Percentiles rank a stretch among this genome's conserved stretches.
These are phyloP conservation scores for Agelastica alni DNA, from an alignment of 2,888 invertebrate species.

Conservation along the genomic window DNA sequence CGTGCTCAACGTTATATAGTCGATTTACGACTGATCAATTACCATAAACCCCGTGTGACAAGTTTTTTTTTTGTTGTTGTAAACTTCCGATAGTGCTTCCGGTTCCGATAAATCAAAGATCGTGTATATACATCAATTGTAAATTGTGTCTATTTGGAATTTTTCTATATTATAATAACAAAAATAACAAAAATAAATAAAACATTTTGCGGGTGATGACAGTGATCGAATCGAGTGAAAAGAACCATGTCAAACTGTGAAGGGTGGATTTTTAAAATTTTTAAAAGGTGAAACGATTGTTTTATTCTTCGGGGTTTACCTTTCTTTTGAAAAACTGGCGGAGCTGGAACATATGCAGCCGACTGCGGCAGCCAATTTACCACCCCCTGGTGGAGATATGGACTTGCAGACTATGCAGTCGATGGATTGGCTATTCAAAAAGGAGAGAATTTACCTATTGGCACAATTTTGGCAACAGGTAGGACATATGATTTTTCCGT, in stretches of 20 bases:
- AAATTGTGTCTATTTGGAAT: conserved; percentile 1
- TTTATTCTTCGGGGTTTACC: conserved; percentile 3
- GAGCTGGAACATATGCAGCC: conserved; percentile 71
- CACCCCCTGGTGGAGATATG: conserved; percentile 76
- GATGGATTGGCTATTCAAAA: conserved; percentile 96
- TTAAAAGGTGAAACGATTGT: conserved; percentile 24
- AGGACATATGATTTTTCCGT: conserved; percentile 42
- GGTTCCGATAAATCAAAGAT: conserved; percentile 23
- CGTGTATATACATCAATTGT: conserved; percentile 5
- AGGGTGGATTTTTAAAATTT: conserved; percentile 18
- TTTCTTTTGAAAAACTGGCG: conserved; percentile 46
- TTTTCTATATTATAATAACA: neutral
- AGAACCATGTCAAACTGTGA: conserved; percentile 23
- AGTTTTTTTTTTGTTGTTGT: conserved; percentile 21
- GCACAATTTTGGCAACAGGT: conserved; percentile 98
- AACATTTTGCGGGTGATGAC: conserved; percentile 19
- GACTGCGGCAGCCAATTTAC: conserved; percentile 65
- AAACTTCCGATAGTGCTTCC: conserved; percentile 36
- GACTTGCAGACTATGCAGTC: conserved; percentile 94
- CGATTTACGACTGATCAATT: conserved; percentile 27
- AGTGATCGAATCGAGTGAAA: conserved; percentile 23
- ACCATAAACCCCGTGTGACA: conserved; percentile 28
- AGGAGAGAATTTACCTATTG: conserved; percentile 90
- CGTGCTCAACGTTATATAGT: conserved; percentile 48
- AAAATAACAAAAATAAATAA: conserved; percentile 11